phyloP scores from a whole-genome alignment of 2,113 vertebrate species.

The Oriolus oriolus region DNA sequence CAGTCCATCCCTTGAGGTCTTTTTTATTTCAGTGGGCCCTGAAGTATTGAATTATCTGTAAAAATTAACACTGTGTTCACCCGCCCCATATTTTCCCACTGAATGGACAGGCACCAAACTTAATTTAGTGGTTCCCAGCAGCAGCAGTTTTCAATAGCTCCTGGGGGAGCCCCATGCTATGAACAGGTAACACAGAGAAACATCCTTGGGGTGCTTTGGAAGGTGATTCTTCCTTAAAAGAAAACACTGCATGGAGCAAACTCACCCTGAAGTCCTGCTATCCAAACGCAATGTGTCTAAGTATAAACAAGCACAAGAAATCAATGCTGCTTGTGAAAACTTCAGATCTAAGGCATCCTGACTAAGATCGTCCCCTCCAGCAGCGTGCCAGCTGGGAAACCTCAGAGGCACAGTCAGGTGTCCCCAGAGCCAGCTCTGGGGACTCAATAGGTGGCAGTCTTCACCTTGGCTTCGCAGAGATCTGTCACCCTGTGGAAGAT shows the following conservation, averaged over 20 bases:
- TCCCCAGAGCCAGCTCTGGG: background rate
- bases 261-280: background rate
- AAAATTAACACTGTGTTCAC: background rate
- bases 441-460: conserved; percentile 57
- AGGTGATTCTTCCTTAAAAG: background rate
- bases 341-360: background rate
- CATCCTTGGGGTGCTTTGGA: background rate
- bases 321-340: background rate
- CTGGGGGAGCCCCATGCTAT: fast-evolving
- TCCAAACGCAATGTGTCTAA: background rate
- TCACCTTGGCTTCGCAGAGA: background rate
- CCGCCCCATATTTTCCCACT: too few relatives aligned
- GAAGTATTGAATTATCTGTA: background rate
- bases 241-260: background rate
- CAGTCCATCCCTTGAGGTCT: background rate
- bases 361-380: background rate
- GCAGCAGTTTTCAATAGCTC: background rate
- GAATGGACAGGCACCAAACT: background rate
- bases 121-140: background rate
- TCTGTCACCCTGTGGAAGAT: background rate
- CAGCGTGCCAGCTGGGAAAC: background rate
- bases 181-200: background rate
- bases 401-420: background rate
- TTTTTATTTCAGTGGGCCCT: background rate
- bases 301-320: background rate